Percentiles rank a stretch among this genome's conserved stretches.
These are phyloP conservation scores for Taxidea taxus DNA, from an alignment of 2,113 vertebrate genomes.

Conservation along the genomic window DNA sequence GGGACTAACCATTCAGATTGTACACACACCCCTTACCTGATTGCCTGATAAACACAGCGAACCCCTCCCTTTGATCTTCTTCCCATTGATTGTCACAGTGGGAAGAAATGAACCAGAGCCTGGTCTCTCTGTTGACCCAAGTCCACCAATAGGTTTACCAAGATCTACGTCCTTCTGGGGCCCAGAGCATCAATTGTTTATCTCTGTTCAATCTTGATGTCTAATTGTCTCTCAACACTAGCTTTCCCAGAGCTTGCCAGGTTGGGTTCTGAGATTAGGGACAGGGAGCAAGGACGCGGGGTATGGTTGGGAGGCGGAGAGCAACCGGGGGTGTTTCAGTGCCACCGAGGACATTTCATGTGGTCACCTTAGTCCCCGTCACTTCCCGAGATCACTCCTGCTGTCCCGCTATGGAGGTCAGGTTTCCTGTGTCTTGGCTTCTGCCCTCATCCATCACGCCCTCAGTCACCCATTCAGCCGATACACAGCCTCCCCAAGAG, in stretches of 20 bases:
- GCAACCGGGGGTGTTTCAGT: neutral
- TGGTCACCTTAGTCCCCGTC: neutral
- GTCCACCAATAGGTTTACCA: neutral
- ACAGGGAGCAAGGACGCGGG: neutral
- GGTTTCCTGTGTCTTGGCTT: neutral
- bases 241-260: neutral
- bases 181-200: neutral
- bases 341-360: neutral
- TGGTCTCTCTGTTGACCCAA: neutral
- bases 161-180: neutral
- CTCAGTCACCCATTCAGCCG: constrained; percentile 19
- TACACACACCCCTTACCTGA: neutral
- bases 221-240: neutral
- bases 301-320: neutral
- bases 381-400: neutral
- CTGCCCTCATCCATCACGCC: neutral
- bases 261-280: neutral
- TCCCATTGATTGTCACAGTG: neutral
- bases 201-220: neutral
- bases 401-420: neutral
- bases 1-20: neutral
- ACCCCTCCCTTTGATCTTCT: neutral
- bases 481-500: neutral
- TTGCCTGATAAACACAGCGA: neutral
- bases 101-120: neutral